phyloP scores from a whole-genome alignment of 2,113 vertebrate species.

The Himantopus leucocephalus region DNA sequence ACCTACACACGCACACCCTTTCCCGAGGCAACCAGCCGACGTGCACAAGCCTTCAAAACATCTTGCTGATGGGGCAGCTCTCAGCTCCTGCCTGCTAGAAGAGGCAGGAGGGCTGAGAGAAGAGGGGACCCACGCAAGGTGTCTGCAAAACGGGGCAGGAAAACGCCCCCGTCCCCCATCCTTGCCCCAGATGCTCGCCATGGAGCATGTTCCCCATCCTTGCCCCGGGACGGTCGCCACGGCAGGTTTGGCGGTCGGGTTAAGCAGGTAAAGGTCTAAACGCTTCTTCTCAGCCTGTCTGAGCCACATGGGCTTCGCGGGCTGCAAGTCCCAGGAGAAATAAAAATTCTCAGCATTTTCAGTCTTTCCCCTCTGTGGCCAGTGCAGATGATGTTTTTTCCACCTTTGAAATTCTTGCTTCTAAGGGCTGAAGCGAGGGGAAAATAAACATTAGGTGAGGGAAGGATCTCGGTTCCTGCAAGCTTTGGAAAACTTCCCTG shows the following conservation, averaged over 20 bases:
- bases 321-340: background rate
- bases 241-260: background rate
- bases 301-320: background rate
- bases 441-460: background rate
- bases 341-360: slow-evolving; percentile 16
- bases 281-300: background rate
- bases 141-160: background rate
- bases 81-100: background rate
- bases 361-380: background rate
- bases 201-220: background rate
- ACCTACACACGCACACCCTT: accelerated
- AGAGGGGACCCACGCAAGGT: background rate
- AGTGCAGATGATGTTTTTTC: background rate
- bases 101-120: background rate
- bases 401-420: slow-evolving; percentile 32
- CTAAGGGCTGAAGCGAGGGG: background rate
- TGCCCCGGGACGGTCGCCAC: too few relatives aligned
- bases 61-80: background rate
- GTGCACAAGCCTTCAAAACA: background rate
- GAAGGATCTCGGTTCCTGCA: background rate
- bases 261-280: background rate
- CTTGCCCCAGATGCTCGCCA: background rate
- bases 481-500: background rate
- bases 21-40: background rate
- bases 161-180: accelerated